Evolutionary conservation across 1,140 invertebrate species (phyloP).

Genomic region (Pseudomyrmex pallidus): DNA sequence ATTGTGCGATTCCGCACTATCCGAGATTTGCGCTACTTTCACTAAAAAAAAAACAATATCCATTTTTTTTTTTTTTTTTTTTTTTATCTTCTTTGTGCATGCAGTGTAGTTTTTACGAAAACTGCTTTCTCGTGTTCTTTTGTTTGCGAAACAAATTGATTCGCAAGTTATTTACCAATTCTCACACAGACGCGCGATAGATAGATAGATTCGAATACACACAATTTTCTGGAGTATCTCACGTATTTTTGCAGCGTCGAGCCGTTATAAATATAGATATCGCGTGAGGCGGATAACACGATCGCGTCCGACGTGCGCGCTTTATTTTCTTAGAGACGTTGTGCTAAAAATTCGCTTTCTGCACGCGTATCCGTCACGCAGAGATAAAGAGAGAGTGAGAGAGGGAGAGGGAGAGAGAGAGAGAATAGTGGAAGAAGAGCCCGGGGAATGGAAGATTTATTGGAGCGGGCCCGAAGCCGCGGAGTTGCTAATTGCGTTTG

Average conservation of each 20-base stretch:
- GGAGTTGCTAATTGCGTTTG: constrained; percentile 59
- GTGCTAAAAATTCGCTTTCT: constrained; percentile 60
- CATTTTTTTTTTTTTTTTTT: too few relatives aligned
- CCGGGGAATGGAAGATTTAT: constrained; percentile 51
- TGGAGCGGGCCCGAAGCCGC: constrained; percentile 49
- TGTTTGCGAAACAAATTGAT: not conserved
- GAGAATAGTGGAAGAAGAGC: too few relatives aligned
- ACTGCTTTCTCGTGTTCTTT: not conserved
- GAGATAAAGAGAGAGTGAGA: not conserved
- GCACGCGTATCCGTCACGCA: constrained; percentile 37
- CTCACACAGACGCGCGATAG: not conserved
- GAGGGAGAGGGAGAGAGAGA: not conserved
- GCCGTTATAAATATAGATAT: constrained; percentile 59
- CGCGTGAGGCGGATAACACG: constrained; percentile 39
- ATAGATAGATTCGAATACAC: not conserved
- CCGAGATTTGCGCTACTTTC: not conserved
- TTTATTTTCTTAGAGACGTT: constrained; percentile 59
- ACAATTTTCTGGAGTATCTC: not conserved
- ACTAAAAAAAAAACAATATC: not conserved
- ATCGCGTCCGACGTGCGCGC: constrained; percentile 31
- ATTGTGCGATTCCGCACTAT: not conserved
- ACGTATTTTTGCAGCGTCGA: not conserved
- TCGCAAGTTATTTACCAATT: not conserved
- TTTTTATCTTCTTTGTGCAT: too few relatives aligned
- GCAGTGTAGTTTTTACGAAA: too few relatives aligned